A percentile compares a stretch with the other conserved stretches of the same genome.
These are phyloP conservation scores for Drosophila equinoxialis DNA, from an alignment of 1,140 invertebrate genomes.

Conservation along the genomic window DNA sequence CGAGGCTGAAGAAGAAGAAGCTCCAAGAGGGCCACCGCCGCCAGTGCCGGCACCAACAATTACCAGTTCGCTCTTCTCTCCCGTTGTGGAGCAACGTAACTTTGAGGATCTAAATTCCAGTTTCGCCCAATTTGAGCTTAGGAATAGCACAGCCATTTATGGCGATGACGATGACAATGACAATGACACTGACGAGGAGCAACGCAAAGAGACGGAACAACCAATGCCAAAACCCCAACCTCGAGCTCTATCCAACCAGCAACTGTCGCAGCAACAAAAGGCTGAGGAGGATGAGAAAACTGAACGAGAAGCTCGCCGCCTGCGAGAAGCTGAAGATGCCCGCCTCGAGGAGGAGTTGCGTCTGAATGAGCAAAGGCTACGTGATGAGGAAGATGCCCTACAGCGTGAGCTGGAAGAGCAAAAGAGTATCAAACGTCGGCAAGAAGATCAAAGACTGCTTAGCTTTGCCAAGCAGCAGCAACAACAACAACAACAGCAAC, in stretches of 20 bases:
- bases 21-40: not conserved
- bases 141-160: conserved; percentile 67
- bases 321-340: conserved; percentile 58
- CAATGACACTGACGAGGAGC: conserved; percentile 20
- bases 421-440: conserved; percentile 44
- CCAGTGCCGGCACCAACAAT: conserved; percentile 1
- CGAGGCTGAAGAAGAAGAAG: not conserved
- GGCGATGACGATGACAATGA: conserved; percentile 56
- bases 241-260: conserved; percentile 34
- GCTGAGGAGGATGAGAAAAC: conserved; percentile 31
- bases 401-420: conserved; percentile 48
- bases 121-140: conserved; percentile 70
- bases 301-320: conserved; percentile 40
- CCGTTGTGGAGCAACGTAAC: conserved; percentile 60
- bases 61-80: conserved; percentile 42
- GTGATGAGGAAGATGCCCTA: conserved; percentile 59
- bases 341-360: conserved; percentile 62
- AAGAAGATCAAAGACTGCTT: conserved; percentile 69
- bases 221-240: conserved; percentile 17
- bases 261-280: conserved; percentile 33
- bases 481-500: conserved; percentile 13
- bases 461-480: conserved; percentile 60
- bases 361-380: conserved; percentile 64
- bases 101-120: conserved; percentile 67
- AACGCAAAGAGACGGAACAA: conserved; percentile 8